Base-by-base conservation (phyloP, 2,888 invertebrate species). In the Heliconius hortense region DNA sequence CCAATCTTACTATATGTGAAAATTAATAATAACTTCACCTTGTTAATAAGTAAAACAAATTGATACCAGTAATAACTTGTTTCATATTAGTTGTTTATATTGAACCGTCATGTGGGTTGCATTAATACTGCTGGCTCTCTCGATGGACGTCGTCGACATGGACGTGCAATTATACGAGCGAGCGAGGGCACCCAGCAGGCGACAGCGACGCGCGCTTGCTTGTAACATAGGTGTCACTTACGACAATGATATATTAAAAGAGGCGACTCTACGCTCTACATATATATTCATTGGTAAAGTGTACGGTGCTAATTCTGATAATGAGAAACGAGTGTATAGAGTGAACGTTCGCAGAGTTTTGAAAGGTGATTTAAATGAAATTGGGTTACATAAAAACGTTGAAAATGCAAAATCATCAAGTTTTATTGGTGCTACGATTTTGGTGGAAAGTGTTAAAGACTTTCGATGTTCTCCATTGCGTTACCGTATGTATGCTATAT, bases 231-330 rank as follows among this genome's bases (percentile, higher is more conserved):
- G 82, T 83, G 81, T 86, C 77, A 84, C 83, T 76, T 84, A 89
- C 82, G 86, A 90, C 79, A 88, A 84, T 82, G 85, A 89, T 66
- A 79, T 87, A 76, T 84, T 91, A 78, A 91, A 90, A 82, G 89
- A 87, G 59, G 85, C 89, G 76, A 90, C 90, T 80, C 75, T 88
- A 72, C 74, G 86, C 59, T 90, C 92, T 10, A 90, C 90, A 81
- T 93, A 91, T 78, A 87, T 93, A 83, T 92, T 93, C 78, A 91
- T 89, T 21, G 92, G 92, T 1, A 91, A 89, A 89, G 89, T 93
- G 80, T 87, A 85, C 76, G 83, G 86, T 82, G 87, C 89, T 43
- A 86, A 85, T 75, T 82, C 82, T 26, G 81, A 76, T 75, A 87
- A 88, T 81, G 84, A 84, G 75, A 86, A 85, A 15, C 82, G 83